A percentile compares a stretch with the other conserved stretches of the same genome.
phyloP scores from a whole-genome alignment of 2,113 vertebrate genomes.

The Kryptolebias marmoratus region DNA sequence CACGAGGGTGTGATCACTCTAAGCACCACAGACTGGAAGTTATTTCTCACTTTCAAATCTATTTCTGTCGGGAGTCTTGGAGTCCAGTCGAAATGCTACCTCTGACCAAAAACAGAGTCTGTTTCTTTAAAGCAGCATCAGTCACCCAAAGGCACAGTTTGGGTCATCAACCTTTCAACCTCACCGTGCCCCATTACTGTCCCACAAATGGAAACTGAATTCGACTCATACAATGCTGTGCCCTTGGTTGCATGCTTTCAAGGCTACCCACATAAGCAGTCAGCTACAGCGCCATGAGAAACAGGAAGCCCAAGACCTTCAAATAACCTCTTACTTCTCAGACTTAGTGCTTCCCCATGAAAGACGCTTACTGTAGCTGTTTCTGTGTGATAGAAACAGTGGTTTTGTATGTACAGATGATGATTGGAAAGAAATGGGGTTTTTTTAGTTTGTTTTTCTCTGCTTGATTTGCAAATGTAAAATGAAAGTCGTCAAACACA shows the following conservation, averaged over 20 bases:
- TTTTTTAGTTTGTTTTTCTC: background rate
- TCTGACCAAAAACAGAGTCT: conserved; percentile 63
- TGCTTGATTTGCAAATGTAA: background rate
- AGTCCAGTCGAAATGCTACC: conserved; percentile 43
- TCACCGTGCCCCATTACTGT: conserved; percentile 27
- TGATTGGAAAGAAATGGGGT: background rate
- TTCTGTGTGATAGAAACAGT: background rate
- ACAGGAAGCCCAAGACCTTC: conserved; percentile 65
- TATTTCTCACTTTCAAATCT: conserved; percentile 35
- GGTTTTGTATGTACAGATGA: background rate
- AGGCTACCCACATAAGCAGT: conserved; percentile 17
- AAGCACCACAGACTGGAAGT: conserved; percentile 13
- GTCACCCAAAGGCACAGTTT: conserved; percentile 17
- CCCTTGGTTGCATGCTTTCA: conserved; percentile 27
- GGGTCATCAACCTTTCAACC: conserved; percentile 55
- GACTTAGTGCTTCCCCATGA: conserved; percentile 42
- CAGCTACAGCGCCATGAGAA: conserved; percentile 33
- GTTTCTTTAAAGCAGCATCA: conserved; percentile 53
- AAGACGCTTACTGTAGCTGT: background rate
- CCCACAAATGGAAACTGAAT: conserved; percentile 58
- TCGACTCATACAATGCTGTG: conserved; percentile 46
- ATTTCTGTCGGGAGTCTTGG: conserved; percentile 38
- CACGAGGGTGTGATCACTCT: conserved; percentile 3
- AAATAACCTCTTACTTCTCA: conserved; percentile 59
- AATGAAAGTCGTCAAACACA: background rate